phyloP scores from a whole-genome alignment of 2,797 vertebrate species.

The Clangula hyemalis region DNA sequence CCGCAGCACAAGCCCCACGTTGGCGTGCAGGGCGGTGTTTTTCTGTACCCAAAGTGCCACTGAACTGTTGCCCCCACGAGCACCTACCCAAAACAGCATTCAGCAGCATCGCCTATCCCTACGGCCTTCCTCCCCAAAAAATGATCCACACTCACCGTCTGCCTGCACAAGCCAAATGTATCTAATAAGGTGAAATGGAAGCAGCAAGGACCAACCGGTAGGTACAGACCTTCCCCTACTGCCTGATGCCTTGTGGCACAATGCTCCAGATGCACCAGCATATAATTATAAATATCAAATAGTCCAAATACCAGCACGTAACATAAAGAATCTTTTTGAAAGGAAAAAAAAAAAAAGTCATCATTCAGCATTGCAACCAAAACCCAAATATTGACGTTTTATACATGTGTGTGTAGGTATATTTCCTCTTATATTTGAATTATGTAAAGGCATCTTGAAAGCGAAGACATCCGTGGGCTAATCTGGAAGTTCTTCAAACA shows the following conservation, averaged over 20 bases:
- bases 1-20: background rate
- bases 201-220: background rate
- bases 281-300: no score
- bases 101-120: background rate
- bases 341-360: background rate
- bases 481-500: constrained; percentile 31
- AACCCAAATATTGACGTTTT: background rate
- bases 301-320: background rate
- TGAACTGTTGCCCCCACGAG: background rate
- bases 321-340: background rate
- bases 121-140: background rate
- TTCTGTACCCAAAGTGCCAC: constrained; percentile 4
- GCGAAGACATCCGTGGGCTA: background rate
- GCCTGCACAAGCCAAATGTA: background rate
- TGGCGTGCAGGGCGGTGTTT: constrained; percentile 15
- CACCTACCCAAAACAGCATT: background rate
- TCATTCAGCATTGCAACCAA: background rate
- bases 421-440: background rate
- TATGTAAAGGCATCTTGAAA: background rate
- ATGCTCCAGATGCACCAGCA: background rate
- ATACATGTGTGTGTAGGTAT: background rate
- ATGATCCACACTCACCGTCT: background rate
- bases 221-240: background rate
- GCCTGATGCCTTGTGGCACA: background rate
- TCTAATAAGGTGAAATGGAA: background rate